Base-by-base conservation (phyloP, 2,888 invertebrate genomes). In the Drosophila kokeensis region DNA sequence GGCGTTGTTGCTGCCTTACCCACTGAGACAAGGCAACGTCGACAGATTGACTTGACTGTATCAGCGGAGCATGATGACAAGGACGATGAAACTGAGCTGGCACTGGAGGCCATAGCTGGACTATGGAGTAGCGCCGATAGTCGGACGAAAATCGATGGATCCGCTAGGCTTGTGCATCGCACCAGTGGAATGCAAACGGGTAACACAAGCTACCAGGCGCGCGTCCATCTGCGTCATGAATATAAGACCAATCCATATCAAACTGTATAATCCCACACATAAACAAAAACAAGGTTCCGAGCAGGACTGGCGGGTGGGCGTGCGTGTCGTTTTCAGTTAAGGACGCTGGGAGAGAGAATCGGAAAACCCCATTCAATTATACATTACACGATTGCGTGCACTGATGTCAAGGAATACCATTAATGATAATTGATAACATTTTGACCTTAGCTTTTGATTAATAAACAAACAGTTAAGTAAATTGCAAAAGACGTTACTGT, bases 21-120 rank as follows among this genome's bases (percentile, higher is more conserved):
- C 0, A 27, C 48, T 40, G 10, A 27, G 13, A 38, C 69, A 3
- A 69, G 86, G 18, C 67, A 73, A 1, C 90, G 90, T 7, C 90
- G 93, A 21, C 93, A 93, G 73, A 91, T 93, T 53, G 93, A 93
- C 82, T 76, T 93, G 49, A 92, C 90, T 4, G 5, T 93, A 6
- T 91, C 91, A 2, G 93, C 93, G 2, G 93, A 93, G 29, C 92
- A 93, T 69, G 92, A 93, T 64, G 92, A 93, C 54, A 81, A 89
- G 54, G 90, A 88, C 4, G 90, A 91, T 27, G 92, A 92, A 27
- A 93, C 93, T 0, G 92, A 93, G 74, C 65, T 93, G 59, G 88
- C 91, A 0, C 74, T 93, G 30, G 93, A 93, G 79, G 93, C 92
- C 1, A 92, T 92, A 55, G 92, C 92, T 0, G 92, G 92, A 62